phyloP scores from a whole-genome alignment of 1,140 invertebrate species.

The Calosoma granatense region DNA sequence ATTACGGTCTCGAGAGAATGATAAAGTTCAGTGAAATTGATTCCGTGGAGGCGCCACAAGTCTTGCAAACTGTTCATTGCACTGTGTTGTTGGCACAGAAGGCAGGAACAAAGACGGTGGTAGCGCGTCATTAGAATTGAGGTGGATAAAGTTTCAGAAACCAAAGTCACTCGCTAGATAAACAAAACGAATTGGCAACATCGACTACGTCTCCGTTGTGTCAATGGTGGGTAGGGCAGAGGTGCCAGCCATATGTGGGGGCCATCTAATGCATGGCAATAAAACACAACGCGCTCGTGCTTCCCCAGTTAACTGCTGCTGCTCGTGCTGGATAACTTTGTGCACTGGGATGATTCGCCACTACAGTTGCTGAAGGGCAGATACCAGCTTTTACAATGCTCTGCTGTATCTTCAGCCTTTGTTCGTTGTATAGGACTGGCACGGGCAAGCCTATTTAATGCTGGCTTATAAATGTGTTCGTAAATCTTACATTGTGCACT shows the following conservation, averaged over 20 bases:
- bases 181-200: conserved; percentile 5
- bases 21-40: conserved; percentile 10
- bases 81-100: not conserved
- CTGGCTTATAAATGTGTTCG: conserved; percentile 2
- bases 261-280: not conserved
- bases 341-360: not conserved
- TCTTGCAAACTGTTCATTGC: not conserved
- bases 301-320: not conserved
- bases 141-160: conserved; percentile 1
- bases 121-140: no score
- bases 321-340: not conserved
- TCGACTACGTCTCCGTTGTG: not conserved
- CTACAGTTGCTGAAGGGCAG: not conserved
- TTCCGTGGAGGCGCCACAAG: conserved; percentile 5
- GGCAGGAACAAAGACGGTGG: no score
- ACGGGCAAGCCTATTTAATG: not conserved
- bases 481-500: conserved; percentile 5
- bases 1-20: not conserved
- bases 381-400: not conserved
- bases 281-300: not conserved
- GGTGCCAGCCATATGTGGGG: no score
- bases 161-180: conserved; percentile 9
- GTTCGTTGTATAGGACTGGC: not conserved
- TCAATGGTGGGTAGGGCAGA: no score
- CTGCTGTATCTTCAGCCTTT: not conserved